Percentiles rank a stretch among this genome's conserved stretches.
Conservation (phyloP, 2,797 vertebrate genomes). For the Myotis findleyi region DNA sequence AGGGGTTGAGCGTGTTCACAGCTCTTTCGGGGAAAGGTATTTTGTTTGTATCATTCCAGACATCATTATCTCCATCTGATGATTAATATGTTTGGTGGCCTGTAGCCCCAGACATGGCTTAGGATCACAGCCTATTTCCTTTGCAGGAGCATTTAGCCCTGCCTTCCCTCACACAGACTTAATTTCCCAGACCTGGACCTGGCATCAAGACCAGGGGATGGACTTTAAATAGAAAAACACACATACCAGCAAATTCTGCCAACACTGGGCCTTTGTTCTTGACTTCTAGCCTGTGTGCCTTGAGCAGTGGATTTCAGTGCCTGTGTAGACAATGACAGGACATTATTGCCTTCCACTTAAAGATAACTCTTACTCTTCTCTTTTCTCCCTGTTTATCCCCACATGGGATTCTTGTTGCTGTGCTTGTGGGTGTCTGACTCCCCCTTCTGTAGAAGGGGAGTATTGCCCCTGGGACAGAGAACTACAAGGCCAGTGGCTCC, state of each 20-base stretch:
- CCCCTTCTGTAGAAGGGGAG: constrained; percentile 96
- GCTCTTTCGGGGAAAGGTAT: not conserved
- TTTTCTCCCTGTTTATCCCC: constrained; percentile 78
- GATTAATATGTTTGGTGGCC: not conserved
- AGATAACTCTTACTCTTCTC: constrained; percentile 76
- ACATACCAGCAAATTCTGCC: not conserved
- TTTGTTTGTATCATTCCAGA: not conserved
- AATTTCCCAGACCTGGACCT: not conserved
- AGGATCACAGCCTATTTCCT: not conserved
- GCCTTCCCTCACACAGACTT: not conserved
- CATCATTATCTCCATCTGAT: not conserved
- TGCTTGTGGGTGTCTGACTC: constrained; percentile 88
- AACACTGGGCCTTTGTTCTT: not conserved
- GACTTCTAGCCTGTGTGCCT: not conserved
- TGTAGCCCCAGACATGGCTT: not conserved
- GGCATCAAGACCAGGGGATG: not conserved
- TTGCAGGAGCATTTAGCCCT: not conserved
- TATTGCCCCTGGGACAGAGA: constrained; percentile 97
- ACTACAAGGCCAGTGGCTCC: constrained; percentile 95
- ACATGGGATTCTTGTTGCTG: constrained; percentile 78
- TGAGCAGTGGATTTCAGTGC: not conserved
- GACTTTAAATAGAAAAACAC: not conserved
- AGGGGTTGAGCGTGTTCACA: not conserved
- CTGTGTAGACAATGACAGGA: not conserved
- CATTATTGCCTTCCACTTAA: not conserved